Base-by-base conservation (phyloP, 2,113 vertebrate genomes). In the Euleptes europaea region DNA sequence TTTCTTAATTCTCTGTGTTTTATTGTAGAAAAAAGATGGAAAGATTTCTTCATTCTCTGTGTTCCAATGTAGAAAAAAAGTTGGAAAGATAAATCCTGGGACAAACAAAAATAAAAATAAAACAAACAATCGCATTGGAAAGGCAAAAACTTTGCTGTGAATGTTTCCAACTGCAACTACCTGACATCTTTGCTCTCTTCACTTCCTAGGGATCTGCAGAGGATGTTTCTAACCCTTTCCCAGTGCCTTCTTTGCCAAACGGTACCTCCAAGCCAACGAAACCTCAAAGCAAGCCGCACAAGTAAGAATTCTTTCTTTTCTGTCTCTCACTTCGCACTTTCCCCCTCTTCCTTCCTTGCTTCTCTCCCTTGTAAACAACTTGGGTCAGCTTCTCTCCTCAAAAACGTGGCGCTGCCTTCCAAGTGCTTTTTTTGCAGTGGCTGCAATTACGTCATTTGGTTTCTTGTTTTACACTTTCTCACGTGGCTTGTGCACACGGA, bases 181-280 rank as follows among this genome's bases (percentile, higher is more conserved):
- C 31, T 89, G 44, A 73, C 1, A 8, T 21, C 12, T 26, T 92
- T 84, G 73, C 1, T 85, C 44, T 81, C 5, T 0, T 69, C 21
- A 26, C 88, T 93, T 89, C 75, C 23, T 94, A 98, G 97, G 97
- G 94, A 90, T 90, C 96, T 89, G 83, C 90, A 84, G 94, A 96
- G 88, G 94, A 94, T 88, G 91, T 84, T 82, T 66, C 90, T 84
- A 94, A 92, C 23, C 75, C 88, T 57, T 94, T 96, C 86, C 93
- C 95, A 79, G 95, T 96, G 86, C 94, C 97, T 92, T 95, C 95
- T 91, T 94, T 96, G 95, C 94, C 96, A 92, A 91, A 96, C 85
- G 95, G 93, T 88, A 93, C 94, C 83, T 90, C 95, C 79, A 92
- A 93, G 82, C 94, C 95, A 89, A 95, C 87, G 80, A 97, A 97